Evolutionary conservation across 2,888 invertebrate genomes (phyloP).

Genomic region (Heterodera filipjevi): DNA sequence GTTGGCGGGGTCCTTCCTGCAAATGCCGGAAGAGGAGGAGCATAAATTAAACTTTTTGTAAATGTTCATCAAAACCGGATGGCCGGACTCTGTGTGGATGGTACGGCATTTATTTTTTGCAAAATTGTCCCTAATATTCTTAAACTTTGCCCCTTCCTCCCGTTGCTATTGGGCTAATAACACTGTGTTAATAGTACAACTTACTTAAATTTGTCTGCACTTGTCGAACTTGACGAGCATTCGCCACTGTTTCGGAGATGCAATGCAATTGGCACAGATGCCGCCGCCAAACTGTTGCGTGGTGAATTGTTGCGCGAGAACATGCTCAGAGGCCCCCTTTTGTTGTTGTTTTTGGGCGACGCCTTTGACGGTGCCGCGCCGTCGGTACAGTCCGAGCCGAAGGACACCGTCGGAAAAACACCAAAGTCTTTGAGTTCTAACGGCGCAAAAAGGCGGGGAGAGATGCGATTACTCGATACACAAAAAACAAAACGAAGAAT

Average conservation of each 20-base stretch:
- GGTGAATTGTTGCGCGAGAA: constrained; percentile 6
- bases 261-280: not conserved
- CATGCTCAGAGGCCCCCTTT: constrained; percentile 8
- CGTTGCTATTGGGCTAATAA: no score
- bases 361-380: not conserved
- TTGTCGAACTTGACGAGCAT: not conserved
- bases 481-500: no score
- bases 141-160: no score
- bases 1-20: constrained; percentile 49
- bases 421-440: not conserved
- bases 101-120: no score
- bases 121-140: no score
- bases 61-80: no score
- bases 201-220: no score
- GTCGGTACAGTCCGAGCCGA: not conserved
- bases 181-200: no score
- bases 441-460: not conserved
- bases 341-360: not conserved
- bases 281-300: not conserved
- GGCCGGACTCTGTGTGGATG: no score
- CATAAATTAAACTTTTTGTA: no score
- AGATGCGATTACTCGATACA: no score
- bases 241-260: not conserved
- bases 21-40: no score
- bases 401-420: not conserved